Base-by-base conservation (phyloP, 2,113 vertebrate species). In the Laticauda laticaudata region DNA sequence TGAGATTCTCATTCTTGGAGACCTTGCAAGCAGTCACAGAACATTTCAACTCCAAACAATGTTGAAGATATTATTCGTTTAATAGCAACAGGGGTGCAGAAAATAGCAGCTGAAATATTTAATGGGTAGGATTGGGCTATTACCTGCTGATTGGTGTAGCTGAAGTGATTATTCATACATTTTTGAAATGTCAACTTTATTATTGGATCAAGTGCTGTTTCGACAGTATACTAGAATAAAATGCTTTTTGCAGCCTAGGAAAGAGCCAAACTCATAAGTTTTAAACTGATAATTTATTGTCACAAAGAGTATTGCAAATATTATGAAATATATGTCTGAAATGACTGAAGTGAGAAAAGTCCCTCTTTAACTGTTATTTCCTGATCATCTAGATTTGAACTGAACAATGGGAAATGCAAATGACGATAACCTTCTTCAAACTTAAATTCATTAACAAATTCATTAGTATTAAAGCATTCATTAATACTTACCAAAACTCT, bases 401-500 rank as follows among this genome's bases (percentile, higher is more conserved):
- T 45, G 26, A 91, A 43, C 20, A 26, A 26, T 39, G 56, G 45
- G 5, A 91, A 91, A 86, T 86, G 4, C 45, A 24, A 29, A 57
- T 64, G 75, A 92, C 24, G 26, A 56, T 21, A 21, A 3, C 48
- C 48, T 51, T 34, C 34, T 43, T 20, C 75, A 43, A 43, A 23
- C 34, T 43, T 81, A 81, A 81, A 43, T 43, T 39, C 34, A 43
- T 81, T 43, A 21, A 81, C 43, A 81, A 43, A 23, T 43, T 43
- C 75, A 81, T 81, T 81, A 3, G 18, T 43, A 81, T 81, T 81
- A 21, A 81, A 81, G 75, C 75, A 39, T 88, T 86, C 88, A 92
- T 75, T 92, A 90, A 92, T 90, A 95, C 97, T 96, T 96, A 98
- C 98, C 98, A 98, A 96, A 96, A 98, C 98, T 97, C 98, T 98